Percentiles rank a stretch among this genome's conserved stretches.
phyloP scores from a whole-genome alignment of 1,140 invertebrate species.

The Drosophila varians region DNA sequence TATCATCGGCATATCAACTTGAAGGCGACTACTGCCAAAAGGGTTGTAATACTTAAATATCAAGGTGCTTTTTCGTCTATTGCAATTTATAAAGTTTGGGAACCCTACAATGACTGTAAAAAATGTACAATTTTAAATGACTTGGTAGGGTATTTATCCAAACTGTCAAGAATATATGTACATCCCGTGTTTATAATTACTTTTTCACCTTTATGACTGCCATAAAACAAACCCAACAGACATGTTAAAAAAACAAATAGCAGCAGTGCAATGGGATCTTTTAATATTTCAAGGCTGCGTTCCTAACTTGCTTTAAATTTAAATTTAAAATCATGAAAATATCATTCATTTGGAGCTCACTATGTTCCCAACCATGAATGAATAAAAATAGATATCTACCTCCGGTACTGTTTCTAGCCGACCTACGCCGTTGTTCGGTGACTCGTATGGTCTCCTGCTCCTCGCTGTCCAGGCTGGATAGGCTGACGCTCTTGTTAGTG shows the following conservation, averaged over 20 bases:
- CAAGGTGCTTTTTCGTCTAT: no score
- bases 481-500: conserved; percentile 83
- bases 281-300: neutral
- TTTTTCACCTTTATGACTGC: conserved; percentile 11
- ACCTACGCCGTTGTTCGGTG: conserved; percentile 83
- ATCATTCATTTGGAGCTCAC: no score
- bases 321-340: no score
- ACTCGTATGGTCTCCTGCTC: conserved; percentile 84
- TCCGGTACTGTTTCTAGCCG: conserved; percentile 85
- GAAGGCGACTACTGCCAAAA: neutral
- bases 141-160: conserved; percentile 3
- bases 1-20: conserved; percentile 35
- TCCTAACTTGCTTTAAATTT: neutral
- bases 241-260: conserved; percentile 13
- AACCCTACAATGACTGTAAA: neutral
- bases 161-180: neutral
- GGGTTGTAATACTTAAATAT: no score
- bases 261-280: conserved; percentile 5
- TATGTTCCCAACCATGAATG: no score
- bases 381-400: conserved; percentile 76
- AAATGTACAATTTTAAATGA: neutral
- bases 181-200: conserved; percentile 22
- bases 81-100: neutral
- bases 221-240: conserved; percentile 21
- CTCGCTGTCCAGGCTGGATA: conserved; percentile 86